Conservation (phyloP, 1,140 invertebrate genomes). For the Olivierus martensii region DNA sequence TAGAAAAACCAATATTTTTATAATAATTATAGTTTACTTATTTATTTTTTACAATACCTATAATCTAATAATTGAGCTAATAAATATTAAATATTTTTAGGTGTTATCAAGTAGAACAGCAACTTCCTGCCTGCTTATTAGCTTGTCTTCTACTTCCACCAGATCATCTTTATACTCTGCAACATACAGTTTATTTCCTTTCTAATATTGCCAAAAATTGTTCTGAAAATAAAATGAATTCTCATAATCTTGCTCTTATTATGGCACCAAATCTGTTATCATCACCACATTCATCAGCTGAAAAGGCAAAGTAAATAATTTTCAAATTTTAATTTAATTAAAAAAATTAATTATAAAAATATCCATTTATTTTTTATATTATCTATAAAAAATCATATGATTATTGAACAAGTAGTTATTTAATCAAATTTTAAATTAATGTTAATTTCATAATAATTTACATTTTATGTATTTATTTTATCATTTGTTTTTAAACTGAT, state of each 20-base stretch:
- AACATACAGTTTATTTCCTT: constrained; percentile 42
- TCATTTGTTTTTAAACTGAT: too few species aligned
- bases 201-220: constrained; percentile 41
- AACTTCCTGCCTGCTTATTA: constrained; percentile 40
- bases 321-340: neutral
- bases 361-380: too few species aligned
- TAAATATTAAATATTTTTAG: neutral
- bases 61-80: constrained; percentile 16
- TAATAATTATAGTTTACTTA: too few species aligned
- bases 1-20: too few species aligned
- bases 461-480: too few species aligned
- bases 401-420: too few species aligned
- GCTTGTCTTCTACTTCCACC: constrained; percentile 47
- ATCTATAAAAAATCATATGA: too few species aligned
- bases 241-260: constrained; percentile 61
- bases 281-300: constrained; percentile 32
- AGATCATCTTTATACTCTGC: constrained; percentile 47
- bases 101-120: constrained; percentile 25
- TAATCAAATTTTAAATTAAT: too few species aligned
- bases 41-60: too few species aligned
- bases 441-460: too few species aligned
- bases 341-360: too few species aligned
- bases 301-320: constrained; percentile 31
- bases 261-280: constrained; percentile 70
- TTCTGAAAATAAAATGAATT: constrained; percentile 63